These are phyloP conservation scores for Sarcophilus harrisii DNA, from an alignment of 2,797 vertebrate species.

Conservation along the genomic window DNA sequence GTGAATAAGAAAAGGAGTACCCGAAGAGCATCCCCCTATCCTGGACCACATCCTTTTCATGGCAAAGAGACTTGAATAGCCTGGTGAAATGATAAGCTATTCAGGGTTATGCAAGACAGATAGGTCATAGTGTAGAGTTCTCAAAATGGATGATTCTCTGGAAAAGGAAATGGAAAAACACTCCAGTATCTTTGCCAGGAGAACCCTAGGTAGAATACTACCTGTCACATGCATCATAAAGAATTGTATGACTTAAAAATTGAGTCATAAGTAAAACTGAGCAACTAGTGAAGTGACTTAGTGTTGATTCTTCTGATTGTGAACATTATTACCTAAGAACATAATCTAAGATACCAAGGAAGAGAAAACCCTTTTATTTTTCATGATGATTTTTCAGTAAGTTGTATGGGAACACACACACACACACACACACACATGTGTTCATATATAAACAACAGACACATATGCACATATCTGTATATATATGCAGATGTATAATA, in stretches of 20 bases:
- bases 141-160: background rate
- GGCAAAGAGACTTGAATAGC: background rate
- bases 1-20: background rate
- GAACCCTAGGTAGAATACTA: background rate
- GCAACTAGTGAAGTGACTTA: background rate
- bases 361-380: background rate
- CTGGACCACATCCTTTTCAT: background rate
- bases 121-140: background rate
- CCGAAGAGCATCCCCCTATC: background rate
- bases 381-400: background rate
- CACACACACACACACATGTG: no score
- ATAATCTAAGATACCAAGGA: background rate
- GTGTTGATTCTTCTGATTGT: background rate
- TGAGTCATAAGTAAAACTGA: background rate
- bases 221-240: background rate
- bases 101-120: background rate
- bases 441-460: no score
- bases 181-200: background rate
- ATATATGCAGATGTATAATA: no score
- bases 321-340: background rate
- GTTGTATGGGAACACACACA: no score
- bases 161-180: background rate
- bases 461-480: no score
- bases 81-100: background rate
- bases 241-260: background rate